These are phyloP conservation scores for Melanotaenia duboulayi DNA, from an alignment of 2,113 vertebrate genomes.

Conservation along the genomic window DNA sequence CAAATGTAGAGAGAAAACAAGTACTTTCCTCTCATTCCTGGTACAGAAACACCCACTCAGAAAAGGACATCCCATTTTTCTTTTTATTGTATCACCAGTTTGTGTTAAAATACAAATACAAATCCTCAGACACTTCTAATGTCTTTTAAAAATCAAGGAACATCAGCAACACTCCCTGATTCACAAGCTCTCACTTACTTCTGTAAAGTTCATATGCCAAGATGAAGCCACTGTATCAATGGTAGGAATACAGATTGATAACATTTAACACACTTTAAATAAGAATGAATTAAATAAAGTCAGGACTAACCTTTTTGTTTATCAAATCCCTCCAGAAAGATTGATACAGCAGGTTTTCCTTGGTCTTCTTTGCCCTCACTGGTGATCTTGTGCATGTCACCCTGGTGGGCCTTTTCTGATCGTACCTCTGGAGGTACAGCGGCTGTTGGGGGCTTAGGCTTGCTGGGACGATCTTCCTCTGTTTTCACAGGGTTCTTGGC, in stretches of 20 bases:
- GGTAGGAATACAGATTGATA: constrained; percentile 19
- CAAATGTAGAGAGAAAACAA: constrained; percentile 45
- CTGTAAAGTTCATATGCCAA: constrained; percentile 7
- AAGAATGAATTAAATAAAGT: not conserved
- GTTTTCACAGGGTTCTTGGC: constrained; percentile 80
- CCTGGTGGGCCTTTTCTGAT: constrained; percentile 72
- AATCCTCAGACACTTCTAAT: not conserved
- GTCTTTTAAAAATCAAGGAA: constrained; percentile 10
- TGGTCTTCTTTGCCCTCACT: constrained; percentile 67
- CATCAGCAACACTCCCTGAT: constrained; percentile 41
- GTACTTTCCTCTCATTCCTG: constrained; percentile 10
- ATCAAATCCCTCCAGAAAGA: constrained; percentile 65
- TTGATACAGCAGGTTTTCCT: constrained; percentile 44
- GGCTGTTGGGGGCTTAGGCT: constrained; percentile 81
- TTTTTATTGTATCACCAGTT: not conserved
- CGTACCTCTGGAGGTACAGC: constrained; percentile 74
- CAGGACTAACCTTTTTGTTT: constrained; percentile 88
- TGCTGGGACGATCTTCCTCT: constrained; percentile 82
- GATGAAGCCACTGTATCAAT: constrained; percentile 28
- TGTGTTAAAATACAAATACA: constrained; percentile 3
- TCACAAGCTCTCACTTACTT: constrained; percentile 22
- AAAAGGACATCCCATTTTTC: constrained; percentile 15
- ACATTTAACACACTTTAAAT: not conserved
- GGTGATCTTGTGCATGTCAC: constrained; percentile 67
- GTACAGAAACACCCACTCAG: constrained; percentile 25